Base-by-base conservation (phyloP, 1,140 invertebrate genomes). In the Diorhabda sublineata region DNA sequence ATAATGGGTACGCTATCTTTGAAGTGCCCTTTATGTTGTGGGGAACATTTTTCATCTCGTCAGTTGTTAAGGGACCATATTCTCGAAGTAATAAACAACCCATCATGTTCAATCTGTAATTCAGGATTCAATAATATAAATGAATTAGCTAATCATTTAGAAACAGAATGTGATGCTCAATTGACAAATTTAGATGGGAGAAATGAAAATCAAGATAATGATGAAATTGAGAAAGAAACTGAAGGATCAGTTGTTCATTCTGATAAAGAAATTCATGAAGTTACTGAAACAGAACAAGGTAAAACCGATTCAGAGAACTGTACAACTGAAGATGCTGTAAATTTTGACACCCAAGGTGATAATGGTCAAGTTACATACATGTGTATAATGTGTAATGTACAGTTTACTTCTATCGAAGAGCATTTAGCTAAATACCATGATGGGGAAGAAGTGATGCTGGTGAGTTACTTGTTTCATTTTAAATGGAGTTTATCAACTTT, bases 381-480 rank as follows among this genome's bases (percentile, higher is more conserved):
- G 66, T 90, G 88, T 71, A 87, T 85, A 68, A 87, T 84, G 61
- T 90, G 88, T 76, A 83, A 84, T 3, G 83, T 87, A 44, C 86
- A 84, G 69, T 90, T 90, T 71, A 82, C 82, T 69, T 88, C 86
- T 3, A 85, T 90, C 6, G 74, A 87, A 52, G 87, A 89, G 3
- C 88, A 90, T 71, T 87, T 90, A 70, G 83, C 86, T 67, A 82
- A 86, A 70, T 88, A 84, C 76, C 89, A 90, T 68, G 85, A 85
- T 76, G 86, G 87, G 60, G 85, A 89, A 77, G 87, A 89, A 80
- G 87, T 89, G 61, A 57, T 74, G 42, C 59, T 73, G 59, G 75
- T 77, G 70, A 71, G 66, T 75, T 8, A 52, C 26, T 26, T 26
- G 26, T 26, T 26, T 26, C 26, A 26, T 26, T 26, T 26, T 26